phyloP scores from a whole-genome alignment of 1,140 invertebrate species.

The Chironomus tepperi region DNA sequence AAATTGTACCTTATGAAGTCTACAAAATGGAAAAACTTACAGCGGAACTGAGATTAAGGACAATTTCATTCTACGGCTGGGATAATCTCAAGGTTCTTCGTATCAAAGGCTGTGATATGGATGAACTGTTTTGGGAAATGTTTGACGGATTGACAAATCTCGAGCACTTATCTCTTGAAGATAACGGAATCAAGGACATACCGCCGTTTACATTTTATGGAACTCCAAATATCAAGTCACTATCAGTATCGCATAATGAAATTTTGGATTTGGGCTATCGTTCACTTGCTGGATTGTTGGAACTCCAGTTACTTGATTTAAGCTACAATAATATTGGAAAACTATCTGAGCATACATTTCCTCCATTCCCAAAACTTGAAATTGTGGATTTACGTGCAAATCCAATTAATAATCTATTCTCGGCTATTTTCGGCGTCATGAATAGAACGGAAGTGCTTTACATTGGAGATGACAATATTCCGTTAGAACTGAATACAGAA shows the following conservation, averaged over 20 bases:
- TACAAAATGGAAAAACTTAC: constrained; percentile 46
- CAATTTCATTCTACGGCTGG: constrained; percentile 46
- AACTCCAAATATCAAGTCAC: constrained; percentile 48
- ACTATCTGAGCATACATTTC: constrained; percentile 58
- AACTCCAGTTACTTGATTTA: constrained; percentile 54
- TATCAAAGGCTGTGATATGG: constrained; percentile 49
- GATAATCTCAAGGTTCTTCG: constrained; percentile 47
- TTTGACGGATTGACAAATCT: constrained; percentile 53
- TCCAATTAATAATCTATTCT: constrained; percentile 55
- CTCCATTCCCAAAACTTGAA: constrained; percentile 54
- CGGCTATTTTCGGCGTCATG: constrained; percentile 63
- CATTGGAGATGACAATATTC: constrained; percentile 45
- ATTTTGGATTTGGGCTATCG: constrained; percentile 54
- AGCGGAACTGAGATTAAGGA: constrained; percentile 26
- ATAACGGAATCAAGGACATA: constrained; percentile 52
- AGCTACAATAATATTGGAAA: constrained; percentile 55
- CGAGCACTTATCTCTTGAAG: constrained; percentile 51
- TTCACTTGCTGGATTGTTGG: constrained; percentile 53
- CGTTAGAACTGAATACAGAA: constrained; percentile 43
- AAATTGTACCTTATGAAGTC: constrained; percentile 54
- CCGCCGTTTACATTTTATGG: constrained; percentile 61
- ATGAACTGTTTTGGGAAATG: constrained; percentile 58
- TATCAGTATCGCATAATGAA: constrained; percentile 55
- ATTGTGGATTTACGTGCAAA: constrained; percentile 53
- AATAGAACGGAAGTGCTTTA: constrained; percentile 53